Evolutionary conservation across 92 coral and sea anemone genomes (phyloP), one percentile per base, ranked within the genome.

Genomic region (Epizoanthus fatuus): DNA sequence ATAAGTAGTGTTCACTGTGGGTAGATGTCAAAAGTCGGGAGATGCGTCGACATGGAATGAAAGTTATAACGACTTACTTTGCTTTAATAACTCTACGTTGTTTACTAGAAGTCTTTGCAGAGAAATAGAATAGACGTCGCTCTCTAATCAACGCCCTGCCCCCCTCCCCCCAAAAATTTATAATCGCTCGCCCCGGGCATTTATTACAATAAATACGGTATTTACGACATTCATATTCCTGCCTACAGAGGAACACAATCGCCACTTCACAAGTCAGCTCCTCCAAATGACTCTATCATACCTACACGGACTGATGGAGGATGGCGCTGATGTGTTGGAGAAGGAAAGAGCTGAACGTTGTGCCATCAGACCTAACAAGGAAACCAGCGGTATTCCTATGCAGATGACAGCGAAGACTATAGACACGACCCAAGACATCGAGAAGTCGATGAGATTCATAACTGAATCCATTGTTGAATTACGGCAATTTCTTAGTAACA

Each of bases 251-350:
- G 93, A 97, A 64, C 99, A 97, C 84, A 93, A 94, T 80, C 93
- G 88, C 14, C 99, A 95, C 90, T 95, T 95, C 79, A 97, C 98
- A 10, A 85, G 91, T 39, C 98, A 97, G 49, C 91, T 97, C 6
- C 93, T 96, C 3, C 99, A 97, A 75, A 91, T 97, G 97, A 97
- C 95, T n/a, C 87, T 95, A 4, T 90, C 75, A 16, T 95, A 93
- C 60, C 97, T 95, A 12, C 98, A 95, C 80, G 89, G 96, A 51
- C 47, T 95, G 53, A 92, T 97, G 83, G 88, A 95, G 81, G 98
- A 97, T 69, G 99, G 97, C 14, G 87, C 95, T 17, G 85, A 72
- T 22, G 91, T 91, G 68, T 37, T 97, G 10, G 98, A 97, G 63
- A 90, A 78, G 37, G 74, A 88, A 11, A 80, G 74, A 72, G 51